Evolutionary conservation across 1,140 invertebrate genomes (phyloP).

Genomic region (Scaptomyza hsui): DNA sequence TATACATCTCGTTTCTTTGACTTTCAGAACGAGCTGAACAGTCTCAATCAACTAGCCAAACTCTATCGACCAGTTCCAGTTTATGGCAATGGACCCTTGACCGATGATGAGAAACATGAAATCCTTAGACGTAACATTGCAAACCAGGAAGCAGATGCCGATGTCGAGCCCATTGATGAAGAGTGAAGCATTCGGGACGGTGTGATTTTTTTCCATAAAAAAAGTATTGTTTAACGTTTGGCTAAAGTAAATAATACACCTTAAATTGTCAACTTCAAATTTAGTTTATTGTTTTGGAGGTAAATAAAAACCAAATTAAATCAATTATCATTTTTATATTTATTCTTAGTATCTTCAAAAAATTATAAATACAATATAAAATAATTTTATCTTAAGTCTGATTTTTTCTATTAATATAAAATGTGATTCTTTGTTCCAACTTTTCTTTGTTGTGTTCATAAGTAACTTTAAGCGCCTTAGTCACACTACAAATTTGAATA

Average conservation of each 20-base stretch:
- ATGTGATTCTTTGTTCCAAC: too few relatives aligned
- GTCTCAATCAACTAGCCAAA: constrained; percentile 27
- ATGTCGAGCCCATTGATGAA: background rate
- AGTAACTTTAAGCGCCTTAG: background rate
- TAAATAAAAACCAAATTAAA: constrained; percentile 10
- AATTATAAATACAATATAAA: background rate
- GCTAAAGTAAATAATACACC: background rate
- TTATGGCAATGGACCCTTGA: constrained; percentile 34
- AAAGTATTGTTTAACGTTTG: constrained; percentile 2
- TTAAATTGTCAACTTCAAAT: constrained; percentile 11
- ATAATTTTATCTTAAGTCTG: too few relatives aligned
- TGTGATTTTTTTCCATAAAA: too few relatives aligned
- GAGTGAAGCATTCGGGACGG: constrained; percentile 8
- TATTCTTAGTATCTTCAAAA: too few relatives aligned
- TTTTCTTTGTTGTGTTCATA: too few relatives aligned
- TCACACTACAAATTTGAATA: constrained; percentile 13
- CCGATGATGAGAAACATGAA: constrained; percentile 55
- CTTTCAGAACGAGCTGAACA: constrained; percentile 15
- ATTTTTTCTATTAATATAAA: too few relatives aligned
- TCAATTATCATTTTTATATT: background rate
- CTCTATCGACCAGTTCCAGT: constrained; percentile 19
- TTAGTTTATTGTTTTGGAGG: constrained; percentile 12
- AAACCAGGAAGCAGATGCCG: background rate
- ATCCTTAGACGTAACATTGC: constrained; percentile 20
- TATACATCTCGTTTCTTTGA: constrained; percentile 3